Percentiles rank a stretch among this genome's conserved stretches.
Conservation (phyloP, 2,113 vertebrate genomes). For the zebrafish (Danio rerio) region DNA sequence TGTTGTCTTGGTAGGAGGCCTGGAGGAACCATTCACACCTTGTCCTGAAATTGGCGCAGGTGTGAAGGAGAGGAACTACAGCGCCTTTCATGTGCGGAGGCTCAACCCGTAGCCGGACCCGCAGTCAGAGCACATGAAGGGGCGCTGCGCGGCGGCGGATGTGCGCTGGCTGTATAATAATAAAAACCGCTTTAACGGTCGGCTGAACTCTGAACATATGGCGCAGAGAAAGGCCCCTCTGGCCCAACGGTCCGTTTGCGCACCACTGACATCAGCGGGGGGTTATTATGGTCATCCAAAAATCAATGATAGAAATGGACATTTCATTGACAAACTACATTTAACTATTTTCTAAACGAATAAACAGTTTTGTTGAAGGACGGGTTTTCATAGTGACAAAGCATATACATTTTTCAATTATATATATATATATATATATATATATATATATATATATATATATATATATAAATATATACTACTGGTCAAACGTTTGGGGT, state of each 20-base stretch:
- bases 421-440: too few relatives aligned
- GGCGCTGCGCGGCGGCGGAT: conserved; percentile 47
- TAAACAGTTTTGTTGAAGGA: too few relatives aligned
- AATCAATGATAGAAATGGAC: background rate
- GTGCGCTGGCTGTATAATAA: conserved; percentile 43
- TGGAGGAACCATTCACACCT: conserved; percentile 46
- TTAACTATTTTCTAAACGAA: too few relatives aligned
- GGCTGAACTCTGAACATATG: conserved; percentile 54
- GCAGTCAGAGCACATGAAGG: conserved; percentile 20
- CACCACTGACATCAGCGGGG: background rate
- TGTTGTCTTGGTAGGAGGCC: conserved; percentile 40
- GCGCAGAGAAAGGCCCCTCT: conserved; percentile 4
- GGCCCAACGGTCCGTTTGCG: conserved; percentile 25
- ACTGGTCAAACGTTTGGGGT: too few relatives aligned
- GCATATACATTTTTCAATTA: too few relatives aligned
- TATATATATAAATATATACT: too few relatives aligned
- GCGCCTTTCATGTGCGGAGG: conserved; percentile 48
- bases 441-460: too few relatives aligned
- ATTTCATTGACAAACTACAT: background rate
- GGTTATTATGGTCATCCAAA: background rate
- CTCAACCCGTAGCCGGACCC: conserved; percentile 1
- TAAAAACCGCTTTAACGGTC: conserved; percentile 15
- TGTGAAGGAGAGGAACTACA: conserved; percentile 48
- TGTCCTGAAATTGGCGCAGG: conserved; percentile 44
- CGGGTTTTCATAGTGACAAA: too few relatives aligned